Evolutionary conservation across 2,888 invertebrate species (phyloP).

Genomic region (Plebejus anna): DNA sequence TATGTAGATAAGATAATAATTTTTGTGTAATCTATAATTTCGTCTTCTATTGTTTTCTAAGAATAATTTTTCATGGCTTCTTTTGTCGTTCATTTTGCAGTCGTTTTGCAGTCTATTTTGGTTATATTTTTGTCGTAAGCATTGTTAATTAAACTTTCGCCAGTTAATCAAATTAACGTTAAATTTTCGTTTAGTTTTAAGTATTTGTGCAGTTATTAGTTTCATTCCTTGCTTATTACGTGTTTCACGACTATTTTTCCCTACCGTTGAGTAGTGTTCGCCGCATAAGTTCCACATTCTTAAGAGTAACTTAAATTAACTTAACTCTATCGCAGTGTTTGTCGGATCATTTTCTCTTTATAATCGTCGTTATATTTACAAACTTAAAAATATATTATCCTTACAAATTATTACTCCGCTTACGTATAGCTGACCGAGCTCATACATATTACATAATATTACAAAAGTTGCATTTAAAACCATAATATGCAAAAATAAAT

Average conservation of each 20-base stretch:
- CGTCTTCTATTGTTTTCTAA: neutral
- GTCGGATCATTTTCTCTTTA: neutral
- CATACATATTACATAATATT: neutral
- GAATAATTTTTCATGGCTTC: neutral
- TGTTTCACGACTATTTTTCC: slow-evolving; percentile 20
- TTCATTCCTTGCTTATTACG: neutral
- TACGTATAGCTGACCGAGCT: neutral
- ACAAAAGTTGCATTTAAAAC: neutral
- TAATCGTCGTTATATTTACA: neutral
- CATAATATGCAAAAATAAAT: too few species aligned
- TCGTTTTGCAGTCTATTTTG: neutral
- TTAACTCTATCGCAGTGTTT: neutral
- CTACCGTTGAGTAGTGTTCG: neutral
- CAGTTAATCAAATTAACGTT: neutral
- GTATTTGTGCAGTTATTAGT: neutral
- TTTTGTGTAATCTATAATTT: neutral
- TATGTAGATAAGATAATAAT: too few species aligned
- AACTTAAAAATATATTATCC: neutral
- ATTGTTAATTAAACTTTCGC: neutral
- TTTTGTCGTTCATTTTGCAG: neutral
- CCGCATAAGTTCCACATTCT: slow-evolving; percentile 2
- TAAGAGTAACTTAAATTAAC: neutral
- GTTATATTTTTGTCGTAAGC: too few species aligned
- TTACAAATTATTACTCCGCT: neutral
- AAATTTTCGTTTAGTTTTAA: neutral